Evolutionary conservation across 2,113 vertebrate genomes (phyloP).

Genomic region (Tricholaema leucomelas): DNA sequence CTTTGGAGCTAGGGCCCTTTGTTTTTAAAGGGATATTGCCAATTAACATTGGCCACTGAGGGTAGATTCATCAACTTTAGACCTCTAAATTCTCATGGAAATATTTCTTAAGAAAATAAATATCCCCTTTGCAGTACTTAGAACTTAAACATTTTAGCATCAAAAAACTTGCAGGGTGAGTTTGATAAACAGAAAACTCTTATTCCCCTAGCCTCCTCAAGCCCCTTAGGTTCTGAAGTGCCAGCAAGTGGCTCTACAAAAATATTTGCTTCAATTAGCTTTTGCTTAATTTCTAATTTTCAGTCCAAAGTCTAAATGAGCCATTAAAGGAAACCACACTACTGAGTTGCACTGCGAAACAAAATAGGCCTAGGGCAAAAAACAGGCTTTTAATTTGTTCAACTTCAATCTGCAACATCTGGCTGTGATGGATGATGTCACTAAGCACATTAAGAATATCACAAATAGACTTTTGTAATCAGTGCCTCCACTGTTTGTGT

Average conservation of each 20-base stretch:
- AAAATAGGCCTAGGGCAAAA: conserved; percentile 17
- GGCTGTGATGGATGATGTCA: conserved; percentile 29
- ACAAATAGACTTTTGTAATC: conserved; percentile 7
- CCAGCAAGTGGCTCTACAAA: neutral
- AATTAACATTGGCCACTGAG: conserved; percentile 20
- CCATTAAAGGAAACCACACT: conserved; percentile 20
- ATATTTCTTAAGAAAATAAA: conserved; percentile 54
- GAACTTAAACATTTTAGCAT: neutral
- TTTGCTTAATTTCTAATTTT: conserved; percentile 28
- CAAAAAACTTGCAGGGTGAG: neutral
- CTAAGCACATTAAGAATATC: neutral
- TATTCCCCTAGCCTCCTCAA: neutral
- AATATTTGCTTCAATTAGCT: conserved; percentile 33
- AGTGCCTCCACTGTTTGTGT: neutral
- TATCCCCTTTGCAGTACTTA: neutral
- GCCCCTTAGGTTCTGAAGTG: neutral
- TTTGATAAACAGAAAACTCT: neutral
- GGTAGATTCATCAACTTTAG: neutral
- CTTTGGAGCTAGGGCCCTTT: neutral
- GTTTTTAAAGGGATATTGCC: conserved; percentile 59
- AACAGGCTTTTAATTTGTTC: conserved; percentile 39
- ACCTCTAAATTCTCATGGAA: conserved; percentile 15
- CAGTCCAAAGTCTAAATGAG: neutral
- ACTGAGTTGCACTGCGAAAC: neutral
- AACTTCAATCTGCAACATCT: conserved; percentile 27